Evolutionary conservation across 2,113 vertebrate genomes (phyloP), one percentile per base, ranked within the genome.

Genomic region (Micromys minutus): DNA sequence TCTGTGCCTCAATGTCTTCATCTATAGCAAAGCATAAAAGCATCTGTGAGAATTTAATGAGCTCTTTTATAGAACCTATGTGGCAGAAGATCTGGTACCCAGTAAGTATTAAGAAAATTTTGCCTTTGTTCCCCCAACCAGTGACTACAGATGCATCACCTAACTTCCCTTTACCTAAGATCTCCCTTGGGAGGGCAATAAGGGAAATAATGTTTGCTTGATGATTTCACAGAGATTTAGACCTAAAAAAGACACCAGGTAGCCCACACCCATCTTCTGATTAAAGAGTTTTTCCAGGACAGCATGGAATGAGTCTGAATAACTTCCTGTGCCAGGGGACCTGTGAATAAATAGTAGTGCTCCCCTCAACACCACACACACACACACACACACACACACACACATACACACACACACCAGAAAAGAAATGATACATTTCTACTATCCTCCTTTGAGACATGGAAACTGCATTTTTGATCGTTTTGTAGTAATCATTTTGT

Each of bases 401-500:
- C 31, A 83, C 80, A 83, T 12, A 65, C 61, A 85, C 42, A 85
- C 83, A 85, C 57, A 65, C 39, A 65, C 81, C 50, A 52, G n/a
- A n/a, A 29, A 19, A 47, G 29, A 36, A 47, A 85, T 50, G 63
- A 92, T 83, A 90, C 5, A 76, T 91, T 95, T n/a, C 47, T 29
- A 6, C 31, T 31, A 61, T 8, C 26, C 15, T 29, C 13, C 59
- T 22, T 36, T 83, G 45, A 96, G 59, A 29, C 36, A 34, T 36
- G 63, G 34, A 9, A 93, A 94, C 61, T 19, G 16, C 13, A 75
- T 91, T 89, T 95, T 72, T 74, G 29, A 77, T 29, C 69, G 16
- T 89, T 76, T 94, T 69, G 84, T n/a, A 96, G 80, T 26, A 93
- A 87, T 24, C 16, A 74, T 47, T 94, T 90, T 94, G 52, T 86